These are phyloP conservation scores for Ochotona princeps DNA, from an alignment of 2,113 vertebrate genomes.

Conservation along the genomic window DNA sequence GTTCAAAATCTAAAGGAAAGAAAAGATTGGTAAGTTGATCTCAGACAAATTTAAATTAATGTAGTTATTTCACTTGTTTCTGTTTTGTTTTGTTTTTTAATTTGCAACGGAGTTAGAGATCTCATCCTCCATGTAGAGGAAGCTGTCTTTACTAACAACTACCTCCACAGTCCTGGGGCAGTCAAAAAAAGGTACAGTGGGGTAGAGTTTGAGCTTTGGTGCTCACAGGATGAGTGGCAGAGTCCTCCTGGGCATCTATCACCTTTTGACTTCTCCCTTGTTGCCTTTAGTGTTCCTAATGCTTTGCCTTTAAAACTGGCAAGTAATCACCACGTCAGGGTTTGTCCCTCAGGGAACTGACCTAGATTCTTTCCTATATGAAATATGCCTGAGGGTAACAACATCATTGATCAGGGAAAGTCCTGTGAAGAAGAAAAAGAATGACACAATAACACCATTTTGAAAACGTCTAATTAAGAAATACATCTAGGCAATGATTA, in stretches of 20 bases:
- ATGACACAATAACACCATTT: neutral
- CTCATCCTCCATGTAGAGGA: neutral
- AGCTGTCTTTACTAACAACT: neutral
- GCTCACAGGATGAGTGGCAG: neutral
- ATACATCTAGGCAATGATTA: neutral
- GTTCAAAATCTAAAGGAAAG: conserved; percentile 1
- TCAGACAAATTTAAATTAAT: neutral
- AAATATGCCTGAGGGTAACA: neutral
- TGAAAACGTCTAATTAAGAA: conserved; percentile 26
- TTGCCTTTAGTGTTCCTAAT: neutral
- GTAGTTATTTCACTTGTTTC: neutral
- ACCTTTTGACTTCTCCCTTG: neutral
- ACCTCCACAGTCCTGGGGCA: neutral
- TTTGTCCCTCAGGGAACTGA: neutral
- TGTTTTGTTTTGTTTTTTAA: neutral
- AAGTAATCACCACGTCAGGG: neutral
- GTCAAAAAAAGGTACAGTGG: neutral
- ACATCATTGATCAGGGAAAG: neutral
- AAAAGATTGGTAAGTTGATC: neutral
- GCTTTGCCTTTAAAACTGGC: neutral
- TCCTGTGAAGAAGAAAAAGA: neutral
- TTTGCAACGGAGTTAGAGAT: neutral
- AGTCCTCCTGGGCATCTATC: neutral
- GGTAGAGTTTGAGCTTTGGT: neutral
- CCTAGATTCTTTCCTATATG: neutral